Evolutionary conservation across 2,113 vertebrate species (phyloP), one percentile per base, ranked within the genome.

Genomic region (Azemiops feae): DNA sequence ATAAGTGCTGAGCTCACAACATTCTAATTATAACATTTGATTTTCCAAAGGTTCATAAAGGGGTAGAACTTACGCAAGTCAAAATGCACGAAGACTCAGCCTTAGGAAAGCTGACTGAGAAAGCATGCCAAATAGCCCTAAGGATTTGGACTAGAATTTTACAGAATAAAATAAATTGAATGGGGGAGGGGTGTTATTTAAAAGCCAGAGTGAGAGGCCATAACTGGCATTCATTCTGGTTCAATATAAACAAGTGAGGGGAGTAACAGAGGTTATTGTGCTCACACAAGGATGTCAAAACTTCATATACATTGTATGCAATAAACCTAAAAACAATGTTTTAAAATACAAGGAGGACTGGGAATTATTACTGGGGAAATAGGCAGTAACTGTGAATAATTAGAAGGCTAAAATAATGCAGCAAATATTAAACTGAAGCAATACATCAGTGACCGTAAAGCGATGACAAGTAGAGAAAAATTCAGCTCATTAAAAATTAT

Each of bases 1-100:
- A 93, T 95, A 97, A 97, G 94, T 91, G 93, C 96, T 95, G 96
- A 94, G 95, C 96, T 97, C 97, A 97, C 96, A 96, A 96, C 96
- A 96, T 96, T 97, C 96, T 97, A 97, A 97, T 97, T 97, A 97
- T 96, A 97, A 96, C 95, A 85, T 88, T 57, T 94, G 85, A 92
- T 95, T 96, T 89, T 85, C 93, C 94, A 94, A 97, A 92, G 94
- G 95, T 95, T 96, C 93, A 52, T 93, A 95, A 90, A 93, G 81
- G 95, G 92, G 94, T 95, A 96, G 94, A 94, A 94, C 53, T 30
- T 23, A 0, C 93, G 89, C 93, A 96, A 97, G 92, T 91, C 94
- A 95, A 95, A 89, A 96, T 87, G 93, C 93, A 95, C 81, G 96
- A 95, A 64, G 50, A 58, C 30, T 90, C 69, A 90, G 93, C 93